These are phyloP conservation scores for Cinclus mexicanus DNA, from an alignment of 2,113 vertebrate genomes.

Conservation along the genomic window DNA sequence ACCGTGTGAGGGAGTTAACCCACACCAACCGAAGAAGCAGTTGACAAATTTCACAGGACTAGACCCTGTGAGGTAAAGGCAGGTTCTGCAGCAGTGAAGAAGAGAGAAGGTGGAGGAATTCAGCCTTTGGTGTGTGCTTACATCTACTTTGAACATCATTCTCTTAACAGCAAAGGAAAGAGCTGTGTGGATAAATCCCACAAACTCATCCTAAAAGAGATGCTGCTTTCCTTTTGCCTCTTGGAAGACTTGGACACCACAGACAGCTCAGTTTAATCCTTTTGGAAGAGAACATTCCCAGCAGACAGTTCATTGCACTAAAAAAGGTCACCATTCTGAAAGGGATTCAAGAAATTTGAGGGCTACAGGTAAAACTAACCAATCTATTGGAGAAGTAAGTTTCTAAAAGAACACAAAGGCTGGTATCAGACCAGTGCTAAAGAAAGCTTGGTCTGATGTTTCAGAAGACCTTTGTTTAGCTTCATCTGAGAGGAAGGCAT, in stretches of 20 bases:
- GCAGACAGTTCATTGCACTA: neutral
- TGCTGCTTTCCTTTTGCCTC: neutral
- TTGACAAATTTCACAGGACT: conserved; percentile 32
- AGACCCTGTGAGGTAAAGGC: neutral
- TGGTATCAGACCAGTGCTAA: neutral
- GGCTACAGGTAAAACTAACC: neutral
- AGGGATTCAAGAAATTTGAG: neutral
- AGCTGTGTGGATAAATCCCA: neutral
- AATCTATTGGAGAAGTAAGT: neutral
- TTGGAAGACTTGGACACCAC: neutral
- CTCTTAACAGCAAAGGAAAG: neutral
- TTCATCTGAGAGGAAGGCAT: neutral
- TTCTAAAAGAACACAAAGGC: neutral
- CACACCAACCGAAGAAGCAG: neutral
- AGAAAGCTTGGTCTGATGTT: neutral
- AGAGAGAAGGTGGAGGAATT: neutral
- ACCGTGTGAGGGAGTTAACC: neutral
- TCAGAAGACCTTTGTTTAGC: neutral
- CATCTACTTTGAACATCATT: neutral
- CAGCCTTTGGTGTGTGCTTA: neutral
- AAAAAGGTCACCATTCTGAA: neutral
- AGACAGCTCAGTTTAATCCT: neutral
- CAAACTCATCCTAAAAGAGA: neutral
- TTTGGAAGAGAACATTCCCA: neutral
- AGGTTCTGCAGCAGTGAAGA: conserved; percentile 1